Base-by-base conservation (phyloP, 2,797 vertebrate genomes). In the Coreius guichenoti region DNA sequence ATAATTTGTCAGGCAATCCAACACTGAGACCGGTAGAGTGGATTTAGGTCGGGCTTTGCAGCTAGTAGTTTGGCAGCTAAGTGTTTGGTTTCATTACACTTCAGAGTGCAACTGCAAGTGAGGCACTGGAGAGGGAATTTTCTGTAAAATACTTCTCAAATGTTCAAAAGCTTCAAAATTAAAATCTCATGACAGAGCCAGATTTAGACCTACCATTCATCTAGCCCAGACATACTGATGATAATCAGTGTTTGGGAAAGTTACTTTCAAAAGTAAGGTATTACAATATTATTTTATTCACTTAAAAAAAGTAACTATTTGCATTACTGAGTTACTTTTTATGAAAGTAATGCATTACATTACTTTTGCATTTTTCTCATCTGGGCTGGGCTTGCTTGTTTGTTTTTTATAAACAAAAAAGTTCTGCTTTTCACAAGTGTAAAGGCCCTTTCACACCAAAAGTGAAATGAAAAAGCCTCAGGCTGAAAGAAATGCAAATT, bases 1-100 rank as follows among this genome's bases (percentile, higher is more conserved):
- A 88, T 89, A 84, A 89, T 91, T 89, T 85, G 72, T 65, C 72
- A 31, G 11, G 68, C 69, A 84, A 78, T 83, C 84, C 83, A 88
- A 68, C 8, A 4, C 39, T 80, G 31, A 86, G 80, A 81, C 68
- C 33, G 39, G 49, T 80, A 69, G 54, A 49, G 58, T 80, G 61
- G 84, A 56, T 85, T 87, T 74, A 80, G 8, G 26, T 43, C 8
- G 36, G 54, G 23, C 21, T 82, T 86, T 86, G 68, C 33, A 73
- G 77, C 61, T 81, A 79, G 88, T 79, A 85, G 58, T 76, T 69
- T 69, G 75, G 73, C 33, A 7, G 78, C 39, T 70, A 84, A 84
- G 77, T 87, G 82, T 82, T 87, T 80, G 75, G 56, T 88, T 87
- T 84, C 79, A 89, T 80, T 80, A 81, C n/a, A 75, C 68, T 74